Evolutionary conservation across 1,140 invertebrate species (phyloP), one percentile per base, ranked within the genome.

Genomic region (Bombus sibiricus): DNA sequence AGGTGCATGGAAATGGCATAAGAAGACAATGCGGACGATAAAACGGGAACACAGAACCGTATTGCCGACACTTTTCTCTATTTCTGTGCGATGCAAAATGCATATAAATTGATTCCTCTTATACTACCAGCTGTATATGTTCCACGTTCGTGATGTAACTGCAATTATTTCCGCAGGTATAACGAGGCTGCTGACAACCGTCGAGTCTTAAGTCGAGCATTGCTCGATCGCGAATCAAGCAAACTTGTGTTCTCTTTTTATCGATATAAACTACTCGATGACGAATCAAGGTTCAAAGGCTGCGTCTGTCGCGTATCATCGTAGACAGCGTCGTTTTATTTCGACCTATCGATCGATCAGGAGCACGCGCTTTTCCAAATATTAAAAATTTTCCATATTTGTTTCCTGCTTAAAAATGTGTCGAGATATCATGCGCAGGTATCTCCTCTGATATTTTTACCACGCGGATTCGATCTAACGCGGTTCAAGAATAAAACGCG

Each of bases 251-350:
- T 39, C 15, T n/a, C 32, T 62, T 75, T 28, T 87, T 88, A 78
- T 82, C 79, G 37, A 28, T 86, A 72, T 47, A 47, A 47, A 47
- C 5, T 47, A 47, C 13, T 47, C 43, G 66, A 74, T 86, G 43
- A 85, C 37, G 41, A 85, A 66, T 3, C 37, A 2, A 39, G 8
- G 59, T 85, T 88, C 83, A 74, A 85, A 88, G 34, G 73, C 57
- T 77, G 68, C 64, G 37, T 59, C 64, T 37, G 18, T 53, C 18
- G 10, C 28, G 57, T 41, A 53, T 28, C 22, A 15, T 62, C 28
- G 10, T 43, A 1, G 10, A 57, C 9, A 32, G 32, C 25, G 3
- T 68, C 76, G 34, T 41, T 43, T 25, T 5, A 2, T 22, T 53
- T 53, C 47, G 0, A 47, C 5, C 5, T 47, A 47, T 47, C 47